Evolutionary conservation across 2,888 invertebrate genomes (phyloP).

Genomic region (Punctoribates punctum): DNA sequence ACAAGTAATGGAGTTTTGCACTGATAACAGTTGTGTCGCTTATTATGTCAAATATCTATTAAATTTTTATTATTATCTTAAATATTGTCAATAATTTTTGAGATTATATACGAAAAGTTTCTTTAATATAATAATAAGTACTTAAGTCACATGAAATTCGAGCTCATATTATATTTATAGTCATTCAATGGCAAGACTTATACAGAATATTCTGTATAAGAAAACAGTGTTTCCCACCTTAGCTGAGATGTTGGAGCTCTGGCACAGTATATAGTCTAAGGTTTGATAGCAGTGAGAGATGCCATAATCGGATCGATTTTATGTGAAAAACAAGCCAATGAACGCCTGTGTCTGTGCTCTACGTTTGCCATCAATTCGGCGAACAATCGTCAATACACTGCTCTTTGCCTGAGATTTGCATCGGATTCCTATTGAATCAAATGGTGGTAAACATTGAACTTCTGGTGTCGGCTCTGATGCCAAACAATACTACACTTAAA

Average conservation of each 20-base stretch:
- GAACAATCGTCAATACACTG: too few relatives aligned
- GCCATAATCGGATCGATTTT: constrained; percentile 1
- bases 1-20: too few relatives aligned
- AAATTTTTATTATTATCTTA: too few relatives aligned
- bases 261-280: background rate
- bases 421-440: constrained; percentile 3
- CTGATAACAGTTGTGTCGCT: too few relatives aligned
- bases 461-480: background rate
- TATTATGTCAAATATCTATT: too few relatives aligned
- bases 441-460: constrained; percentile 6
- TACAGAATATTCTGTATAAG: background rate
- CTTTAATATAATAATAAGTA: too few relatives aligned
- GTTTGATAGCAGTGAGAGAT: background rate
- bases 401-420: background rate
- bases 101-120: too few relatives aligned
- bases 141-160: background rate
- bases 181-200: background rate
- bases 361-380: too few relatives aligned
- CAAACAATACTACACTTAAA: constrained; percentile 1
- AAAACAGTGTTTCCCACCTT: constrained; percentile 23
- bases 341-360: background rate
- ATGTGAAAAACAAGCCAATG: constrained; percentile 14
- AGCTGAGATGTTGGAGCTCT: background rate
- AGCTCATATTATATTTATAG: background rate
- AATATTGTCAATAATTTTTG: too few relatives aligned